A percentile compares a stretch with the other conserved stretches of the same genome.
These are phyloP conservation scores for Pheosia gnoma DNA, from an alignment of 2,888 invertebrate species.

Conservation along the genomic window DNA sequence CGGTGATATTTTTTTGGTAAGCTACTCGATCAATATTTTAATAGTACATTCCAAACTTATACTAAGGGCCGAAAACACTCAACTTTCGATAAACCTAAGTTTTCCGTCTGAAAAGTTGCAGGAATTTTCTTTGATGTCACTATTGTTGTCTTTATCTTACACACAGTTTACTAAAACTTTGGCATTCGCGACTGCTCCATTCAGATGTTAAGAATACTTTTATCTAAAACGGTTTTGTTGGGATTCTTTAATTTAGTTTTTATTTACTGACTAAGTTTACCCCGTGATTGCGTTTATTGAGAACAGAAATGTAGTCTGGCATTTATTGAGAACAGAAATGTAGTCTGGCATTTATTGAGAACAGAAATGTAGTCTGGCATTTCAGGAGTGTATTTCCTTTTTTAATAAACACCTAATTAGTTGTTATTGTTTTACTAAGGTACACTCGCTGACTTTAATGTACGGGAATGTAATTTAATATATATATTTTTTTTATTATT, in stretches of 20 bases:
- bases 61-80: background rate
- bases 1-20: too few species aligned
- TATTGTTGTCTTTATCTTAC: constrained; percentile 3
- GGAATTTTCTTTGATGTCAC: background rate
- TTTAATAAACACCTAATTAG: too few species aligned
- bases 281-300: background rate
- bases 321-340: too few species aligned
- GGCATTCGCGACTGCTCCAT: background rate
- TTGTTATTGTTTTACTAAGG: too few species aligned
- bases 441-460: too few species aligned
- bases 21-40: too few species aligned
- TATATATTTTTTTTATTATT: too few species aligned
- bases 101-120: background rate
- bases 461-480: too few species aligned
- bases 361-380: too few species aligned
- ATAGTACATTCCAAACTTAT: too few species aligned
- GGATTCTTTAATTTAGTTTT: background rate
- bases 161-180: constrained; percentile 4
- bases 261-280: background rate
- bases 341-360: background rate
- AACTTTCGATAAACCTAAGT: background rate
- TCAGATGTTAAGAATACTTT: background rate
- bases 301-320: too few species aligned
- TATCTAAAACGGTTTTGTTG: constrained; percentile 1
- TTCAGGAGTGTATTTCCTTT: too few species aligned